These are phyloP conservation scores for Agonopterix subpropinquella DNA, from an alignment of 2,888 invertebrate species.

Conservation along the genomic window DNA sequence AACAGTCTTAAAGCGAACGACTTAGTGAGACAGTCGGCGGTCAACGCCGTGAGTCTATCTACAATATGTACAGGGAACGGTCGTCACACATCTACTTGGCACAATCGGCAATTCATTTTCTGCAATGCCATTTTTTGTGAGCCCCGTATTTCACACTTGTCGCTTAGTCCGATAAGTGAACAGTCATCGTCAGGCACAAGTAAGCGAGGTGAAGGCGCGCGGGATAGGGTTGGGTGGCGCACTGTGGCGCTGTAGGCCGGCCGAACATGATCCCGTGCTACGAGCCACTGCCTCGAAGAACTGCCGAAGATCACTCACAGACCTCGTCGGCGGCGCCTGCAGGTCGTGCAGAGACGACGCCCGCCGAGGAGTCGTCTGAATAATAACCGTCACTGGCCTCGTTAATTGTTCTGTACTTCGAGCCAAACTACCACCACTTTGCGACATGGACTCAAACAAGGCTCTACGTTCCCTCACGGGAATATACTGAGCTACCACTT, in stretches of 20 bases:
- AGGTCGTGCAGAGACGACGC: constrained; percentile 81
- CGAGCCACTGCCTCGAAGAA: constrained; percentile 80
- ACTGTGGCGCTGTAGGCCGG: constrained; percentile 46
- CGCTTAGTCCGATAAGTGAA: not conserved
- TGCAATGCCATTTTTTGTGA: constrained; percentile 4
- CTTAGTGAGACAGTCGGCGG: constrained; percentile 60
- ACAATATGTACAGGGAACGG: constrained; percentile 54
- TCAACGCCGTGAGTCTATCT: constrained; percentile 59
- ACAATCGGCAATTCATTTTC: constrained; percentile 6
- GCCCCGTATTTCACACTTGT: not conserved
- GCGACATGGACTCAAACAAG: constrained; percentile 81
- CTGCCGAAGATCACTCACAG: constrained; percentile 81
- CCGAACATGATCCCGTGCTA: constrained; percentile 45
- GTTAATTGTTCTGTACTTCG: constrained; percentile 79
- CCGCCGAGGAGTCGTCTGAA: constrained; percentile 71
- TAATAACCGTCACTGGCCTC: constrained; percentile 46
- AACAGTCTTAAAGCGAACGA: constrained; percentile 74
- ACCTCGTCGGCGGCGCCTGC: constrained; percentile 68
- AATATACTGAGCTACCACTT: constrained; percentile 77
- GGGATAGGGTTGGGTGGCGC: constrained; percentile 50
- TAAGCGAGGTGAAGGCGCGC: constrained; percentile 58
- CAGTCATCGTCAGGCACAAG: constrained; percentile 44
- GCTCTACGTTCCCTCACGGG: constrained; percentile 83
- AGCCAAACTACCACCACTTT: constrained; percentile 76
- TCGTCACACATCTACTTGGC: constrained; percentile 8